Conservation (phyloP, 92 coral and sea anemone genomes). For the Isaurus tuberculatus region DNA sequence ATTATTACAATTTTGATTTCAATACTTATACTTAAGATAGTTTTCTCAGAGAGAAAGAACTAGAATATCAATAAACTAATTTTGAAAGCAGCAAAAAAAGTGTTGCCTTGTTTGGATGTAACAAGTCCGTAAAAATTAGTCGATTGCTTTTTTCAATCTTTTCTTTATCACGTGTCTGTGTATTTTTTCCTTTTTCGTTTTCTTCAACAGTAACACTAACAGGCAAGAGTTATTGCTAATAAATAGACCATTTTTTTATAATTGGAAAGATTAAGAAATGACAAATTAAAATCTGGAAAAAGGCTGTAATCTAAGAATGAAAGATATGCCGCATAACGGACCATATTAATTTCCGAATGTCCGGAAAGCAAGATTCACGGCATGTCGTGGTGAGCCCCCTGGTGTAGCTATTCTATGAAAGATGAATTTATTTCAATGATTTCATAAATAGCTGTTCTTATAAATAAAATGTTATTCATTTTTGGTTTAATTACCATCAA, state of each 20-base stretch:
- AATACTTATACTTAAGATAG: background rate
- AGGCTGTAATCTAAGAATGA: background rate
- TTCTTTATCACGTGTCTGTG: too few species aligned
- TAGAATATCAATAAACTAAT: too few species aligned
- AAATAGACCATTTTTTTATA: too few species aligned
- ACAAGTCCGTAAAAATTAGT: too few species aligned
- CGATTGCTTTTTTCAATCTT: too few species aligned
- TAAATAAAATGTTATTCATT: slow-evolving; percentile 28
- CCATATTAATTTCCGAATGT: slow-evolving; percentile 26
- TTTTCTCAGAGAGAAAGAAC: background rate
- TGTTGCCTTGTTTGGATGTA: too few species aligned
- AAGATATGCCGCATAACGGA: background rate
- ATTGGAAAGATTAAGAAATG: too few species aligned
- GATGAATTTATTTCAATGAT: slow-evolving; percentile 9
- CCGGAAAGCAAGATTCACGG: slow-evolving; percentile 28
- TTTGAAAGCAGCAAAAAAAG: too few species aligned
- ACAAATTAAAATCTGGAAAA: background rate
- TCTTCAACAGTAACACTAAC: too few species aligned
- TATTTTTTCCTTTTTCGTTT: too few species aligned
- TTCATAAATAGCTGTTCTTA: background rate
- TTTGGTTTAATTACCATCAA: background rate
- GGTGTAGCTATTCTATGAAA: slow-evolving; percentile 6
- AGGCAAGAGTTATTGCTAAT: too few species aligned
- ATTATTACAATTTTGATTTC: background rate
- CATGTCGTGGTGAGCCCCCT: slow-evolving; percentile 12